phyloP scores from a whole-genome alignment of 2,888 invertebrate species.

The Phaedon cochleariae region DNA sequence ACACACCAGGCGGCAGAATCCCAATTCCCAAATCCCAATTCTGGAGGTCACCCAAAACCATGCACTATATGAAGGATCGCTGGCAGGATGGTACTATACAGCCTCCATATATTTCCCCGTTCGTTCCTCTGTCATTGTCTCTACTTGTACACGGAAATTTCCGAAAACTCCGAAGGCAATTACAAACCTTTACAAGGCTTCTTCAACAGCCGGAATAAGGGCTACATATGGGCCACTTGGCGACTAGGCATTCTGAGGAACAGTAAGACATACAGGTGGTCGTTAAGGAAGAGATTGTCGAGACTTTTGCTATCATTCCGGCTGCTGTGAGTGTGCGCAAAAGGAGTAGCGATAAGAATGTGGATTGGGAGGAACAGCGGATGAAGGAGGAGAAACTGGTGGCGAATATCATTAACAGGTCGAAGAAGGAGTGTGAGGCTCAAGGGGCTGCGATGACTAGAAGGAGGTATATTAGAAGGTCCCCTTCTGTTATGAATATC shows the following conservation, averaged over 20 bases:
- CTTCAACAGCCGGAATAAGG: conserved; percentile 77
- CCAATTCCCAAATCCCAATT: too few relatives aligned
- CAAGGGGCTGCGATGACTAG: conserved; percentile 69
- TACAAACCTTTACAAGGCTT: conserved; percentile 79
- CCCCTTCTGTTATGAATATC: conserved; percentile 67
- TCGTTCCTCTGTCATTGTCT: too few relatives aligned
- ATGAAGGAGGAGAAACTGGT: conserved; percentile 78
- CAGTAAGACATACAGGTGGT: conserved; percentile 55
- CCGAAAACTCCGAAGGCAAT: too few relatives aligned
- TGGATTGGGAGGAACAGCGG: conserved; percentile 74
- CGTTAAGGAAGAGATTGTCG: conserved; percentile 56
- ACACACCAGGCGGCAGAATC: too few relatives aligned
- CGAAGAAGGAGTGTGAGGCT: conserved; percentile 77
- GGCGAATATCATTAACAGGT: conserved; percentile 80
- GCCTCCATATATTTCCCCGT: too few relatives aligned
- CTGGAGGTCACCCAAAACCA: too few relatives aligned
- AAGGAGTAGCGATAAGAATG: conserved; percentile 53
- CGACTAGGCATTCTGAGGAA: conserved; percentile 71
- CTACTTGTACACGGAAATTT: too few relatives aligned
- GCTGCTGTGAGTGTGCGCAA: conserved; percentile 18
- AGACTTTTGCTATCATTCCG: conserved; percentile 36
- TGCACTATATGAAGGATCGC: too few relatives aligned
- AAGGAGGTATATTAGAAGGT: conserved; percentile 67
- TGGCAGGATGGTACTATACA: too few relatives aligned
- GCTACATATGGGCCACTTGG: conserved; percentile 78